These are phyloP conservation scores for Nomada fabriciana DNA, from an alignment of 2,888 invertebrate species.

Conservation along the genomic window DNA sequence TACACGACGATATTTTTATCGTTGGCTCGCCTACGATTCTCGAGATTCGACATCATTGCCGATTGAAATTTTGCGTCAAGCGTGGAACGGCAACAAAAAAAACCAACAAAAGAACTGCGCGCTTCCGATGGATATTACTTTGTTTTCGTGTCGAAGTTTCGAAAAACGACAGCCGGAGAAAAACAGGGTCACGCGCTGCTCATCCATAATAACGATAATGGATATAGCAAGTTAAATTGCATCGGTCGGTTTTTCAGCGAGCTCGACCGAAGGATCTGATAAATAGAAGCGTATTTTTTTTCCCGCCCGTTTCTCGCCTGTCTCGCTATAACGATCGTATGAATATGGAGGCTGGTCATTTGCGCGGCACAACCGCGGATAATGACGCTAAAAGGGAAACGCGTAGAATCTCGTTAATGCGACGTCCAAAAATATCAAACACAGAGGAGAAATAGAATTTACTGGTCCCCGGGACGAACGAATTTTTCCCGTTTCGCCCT, in stretches of 20 bases:
- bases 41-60: not conserved
- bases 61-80: not conserved
- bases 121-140: not conserved
- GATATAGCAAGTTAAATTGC: constrained; percentile 55
- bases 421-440: constrained; percentile 37
- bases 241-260: constrained; percentile 27
- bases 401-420: constrained; percentile 50
- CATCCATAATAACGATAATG: constrained; percentile 57
- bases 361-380: constrained; percentile 37
- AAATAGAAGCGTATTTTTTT: constrained; percentile 49
- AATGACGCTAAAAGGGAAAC: constrained; percentile 52
- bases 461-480: constrained; percentile 1
- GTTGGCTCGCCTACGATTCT: not conserved
- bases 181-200: constrained; percentile 34
- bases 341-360: constrained; percentile 66
- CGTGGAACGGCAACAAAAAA: not conserved
- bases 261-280: constrained; percentile 42
- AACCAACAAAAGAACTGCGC: not conserved
- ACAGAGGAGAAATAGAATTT: constrained; percentile 20
- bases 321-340: constrained; percentile 41
- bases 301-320: constrained; percentile 6
- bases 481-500: constrained; percentile 1
- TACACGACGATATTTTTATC: constrained; percentile 12
- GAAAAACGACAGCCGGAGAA: not conserved
- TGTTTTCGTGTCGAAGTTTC: constrained; percentile 1